Evolutionary conservation across 1,140 invertebrate genomes (phyloP), one percentile per base, ranked within the genome.

Genomic region (Heliconius nattereri): DNA sequence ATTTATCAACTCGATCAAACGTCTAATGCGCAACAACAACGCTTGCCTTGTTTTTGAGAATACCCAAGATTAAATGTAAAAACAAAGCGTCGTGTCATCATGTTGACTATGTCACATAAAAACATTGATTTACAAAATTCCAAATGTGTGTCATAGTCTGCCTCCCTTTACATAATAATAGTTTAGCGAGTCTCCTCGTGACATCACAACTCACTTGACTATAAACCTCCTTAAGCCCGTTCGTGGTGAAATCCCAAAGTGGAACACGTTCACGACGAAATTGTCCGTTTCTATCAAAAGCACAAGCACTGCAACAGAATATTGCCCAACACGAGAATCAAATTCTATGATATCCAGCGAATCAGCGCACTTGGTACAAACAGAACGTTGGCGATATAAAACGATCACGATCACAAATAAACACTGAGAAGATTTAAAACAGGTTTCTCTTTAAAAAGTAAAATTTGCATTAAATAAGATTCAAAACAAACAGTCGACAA

Each of bases 201-300:
- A 78, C 66, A 71, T 81, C 73, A 78, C 35, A 86, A 91, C 92
- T 91, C 85, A 94, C 92, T 92, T 93, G 92, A 90, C 92, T 90
- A 89, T 94, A 94, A 88, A 94, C 86, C 91, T 94, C 92, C 90
- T 94, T 93, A 81, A 94, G 89, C 90, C 92, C 92, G 91, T 91
- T 94, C 92, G 92, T 94, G 92, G 86, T 94, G 92, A 94, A 94
- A 91, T 92, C 89, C 92, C 81, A 90, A 93, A 90, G 87, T 89
- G 88, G 89, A 91, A 92, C 91, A 94, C 91, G 90, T 92, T 90
- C 86, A 78, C 92, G 88, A 91, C 86, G 86, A 92, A 92, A 93
- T 90, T 84, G 87, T 91, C 84, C 82, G 88, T 89, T 90, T 91
- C 89, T 90, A 90, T 91, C 88, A 90, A 91, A 92, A 91, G 86